Percentiles rank a stretch among this genome's conserved stretches.
Evolutionary conservation across 2,888 invertebrate species (phyloP).

Genomic region (Chesias legatella): DNA sequence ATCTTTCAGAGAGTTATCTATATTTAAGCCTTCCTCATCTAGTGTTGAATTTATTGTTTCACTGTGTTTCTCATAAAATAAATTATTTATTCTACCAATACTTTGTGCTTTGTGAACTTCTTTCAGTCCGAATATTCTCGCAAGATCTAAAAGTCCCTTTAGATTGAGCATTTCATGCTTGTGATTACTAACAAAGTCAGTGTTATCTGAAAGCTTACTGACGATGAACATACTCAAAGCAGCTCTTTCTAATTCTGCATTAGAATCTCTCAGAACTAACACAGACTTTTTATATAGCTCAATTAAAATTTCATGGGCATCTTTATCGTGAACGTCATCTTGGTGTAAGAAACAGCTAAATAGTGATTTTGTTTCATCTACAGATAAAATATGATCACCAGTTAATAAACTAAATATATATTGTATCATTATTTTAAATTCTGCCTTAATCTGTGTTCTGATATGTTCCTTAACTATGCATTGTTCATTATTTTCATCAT

Average conservation of each 20-base stretch:
- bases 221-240: slow-evolving; percentile 48
- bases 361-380: slow-evolving; percentile 41
- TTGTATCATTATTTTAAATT: slow-evolving; percentile 42
- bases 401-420: slow-evolving; percentile 47
- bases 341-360: slow-evolving; percentile 35
- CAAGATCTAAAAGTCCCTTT: slow-evolving; percentile 36
- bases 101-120: slow-evolving; percentile 41
- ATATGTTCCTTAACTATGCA: slow-evolving; percentile 22
- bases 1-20: slow-evolving; percentile 29
- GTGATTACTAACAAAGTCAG: slow-evolving; percentile 30
- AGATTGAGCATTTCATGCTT: slow-evolving; percentile 47
- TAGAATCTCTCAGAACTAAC: slow-evolving; percentile 42
- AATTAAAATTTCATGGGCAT: slow-evolving; percentile 35
- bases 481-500: slow-evolving; percentile 3
- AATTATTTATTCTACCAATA: slow-evolving; percentile 54
- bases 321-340: slow-evolving; percentile 16
- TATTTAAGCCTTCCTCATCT: slow-evolving; percentile 22
- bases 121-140: slow-evolving; percentile 28
- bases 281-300: slow-evolving; percentile 48
- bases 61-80: slow-evolving; percentile 58
- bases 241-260: slow-evolving; percentile 43
- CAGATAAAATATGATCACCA: slow-evolving; percentile 37
- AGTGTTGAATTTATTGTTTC: slow-evolving; percentile 46
- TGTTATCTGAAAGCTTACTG: slow-evolving; percentile 37
- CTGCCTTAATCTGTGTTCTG: slow-evolving; percentile 30